phyloP scores from a whole-genome alignment of 2,888 invertebrate genomes.

The Parochlus steinenii region DNA sequence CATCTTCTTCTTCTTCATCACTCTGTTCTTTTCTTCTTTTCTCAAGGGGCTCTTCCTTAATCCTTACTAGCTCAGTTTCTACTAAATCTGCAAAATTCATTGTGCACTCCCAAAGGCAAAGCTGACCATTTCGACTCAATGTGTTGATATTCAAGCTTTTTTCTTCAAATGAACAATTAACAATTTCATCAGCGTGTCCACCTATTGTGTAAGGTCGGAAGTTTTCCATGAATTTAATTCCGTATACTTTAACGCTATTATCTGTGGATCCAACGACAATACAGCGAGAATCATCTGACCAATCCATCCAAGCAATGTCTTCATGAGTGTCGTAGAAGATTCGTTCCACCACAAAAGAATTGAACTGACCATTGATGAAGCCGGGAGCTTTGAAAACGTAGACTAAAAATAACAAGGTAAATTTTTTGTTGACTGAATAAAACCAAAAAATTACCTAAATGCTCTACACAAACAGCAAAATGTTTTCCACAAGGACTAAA shows the following conservation, averaged over 20 bases:
- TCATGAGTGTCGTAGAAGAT: conserved; percentile 71
- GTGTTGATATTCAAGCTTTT: conserved; percentile 72
- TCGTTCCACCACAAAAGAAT: conserved; percentile 71
- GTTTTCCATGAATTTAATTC: conserved; percentile 55
- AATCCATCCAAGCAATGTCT: conserved; percentile 72
- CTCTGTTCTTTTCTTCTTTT: conserved; percentile 12
- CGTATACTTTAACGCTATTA: conserved; percentile 69
- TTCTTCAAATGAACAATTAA: conserved; percentile 77
- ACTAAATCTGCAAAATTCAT: conserved; percentile 31
- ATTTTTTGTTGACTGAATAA: conserved; percentile 1
- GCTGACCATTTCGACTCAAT: conserved; percentile 66
- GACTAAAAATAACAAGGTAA: conserved; percentile 34
- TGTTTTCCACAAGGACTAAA: conserved; percentile 92
- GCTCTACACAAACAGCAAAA: conserved; percentile 79
- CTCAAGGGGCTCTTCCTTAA: conserved; percentile 13
- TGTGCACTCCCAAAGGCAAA: conserved; percentile 75
- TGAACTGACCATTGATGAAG: conserved; percentile 60
- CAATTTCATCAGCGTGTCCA: conserved; percentile 70
- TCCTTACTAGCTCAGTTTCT: conserved; percentile 11
- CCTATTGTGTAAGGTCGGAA: conserved; percentile 60
- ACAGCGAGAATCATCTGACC: conserved; percentile 83
- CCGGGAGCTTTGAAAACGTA: conserved; percentile 79
- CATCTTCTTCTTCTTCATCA: conserved; percentile 19
- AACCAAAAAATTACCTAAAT: conserved; percentile 41
- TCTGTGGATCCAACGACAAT: conserved; percentile 85